These are phyloP conservation scores for Tyrannus savana DNA, from an alignment of 2,113 vertebrate species.

Conservation along the genomic window DNA sequence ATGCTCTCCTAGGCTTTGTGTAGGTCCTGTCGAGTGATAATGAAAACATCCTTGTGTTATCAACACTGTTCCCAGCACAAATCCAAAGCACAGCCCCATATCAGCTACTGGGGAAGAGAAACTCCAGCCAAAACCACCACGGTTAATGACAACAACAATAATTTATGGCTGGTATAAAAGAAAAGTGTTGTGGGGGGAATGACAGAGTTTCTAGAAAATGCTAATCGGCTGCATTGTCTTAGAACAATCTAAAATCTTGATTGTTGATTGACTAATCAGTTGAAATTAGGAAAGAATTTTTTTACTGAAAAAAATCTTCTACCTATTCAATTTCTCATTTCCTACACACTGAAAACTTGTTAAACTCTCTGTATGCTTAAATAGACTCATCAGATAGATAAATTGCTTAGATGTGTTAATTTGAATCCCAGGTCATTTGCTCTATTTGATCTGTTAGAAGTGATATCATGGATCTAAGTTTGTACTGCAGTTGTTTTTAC, in stretches of 20 bases:
- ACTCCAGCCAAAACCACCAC: neutral
- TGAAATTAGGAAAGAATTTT: neutral
- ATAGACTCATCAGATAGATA: neutral
- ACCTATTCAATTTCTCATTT: neutral
- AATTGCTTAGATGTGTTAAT: neutral
- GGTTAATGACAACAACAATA: neutral
- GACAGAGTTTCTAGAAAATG: neutral
- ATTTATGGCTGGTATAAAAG: neutral
- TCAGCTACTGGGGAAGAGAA: neutral
- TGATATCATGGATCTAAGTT: neutral
- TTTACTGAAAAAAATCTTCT: neutral
- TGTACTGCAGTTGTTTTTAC: neutral
- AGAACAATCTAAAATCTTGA: neutral
- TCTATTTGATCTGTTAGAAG: neutral
- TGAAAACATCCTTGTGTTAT: neutral
- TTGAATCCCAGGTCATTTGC: neutral
- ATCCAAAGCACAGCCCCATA: neutral
- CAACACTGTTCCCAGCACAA: accelerated
- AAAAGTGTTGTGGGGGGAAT: neutral
- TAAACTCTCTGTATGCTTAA: neutral
- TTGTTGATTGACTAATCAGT: neutral
- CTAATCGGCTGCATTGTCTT: neutral
- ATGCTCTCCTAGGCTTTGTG: neutral
- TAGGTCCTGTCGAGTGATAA: neutral
- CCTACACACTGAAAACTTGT: neutral